These are phyloP conservation scores for Rhagonycha lutea DNA, from an alignment of 2,888 invertebrate genomes.

Conservation along the genomic window DNA sequence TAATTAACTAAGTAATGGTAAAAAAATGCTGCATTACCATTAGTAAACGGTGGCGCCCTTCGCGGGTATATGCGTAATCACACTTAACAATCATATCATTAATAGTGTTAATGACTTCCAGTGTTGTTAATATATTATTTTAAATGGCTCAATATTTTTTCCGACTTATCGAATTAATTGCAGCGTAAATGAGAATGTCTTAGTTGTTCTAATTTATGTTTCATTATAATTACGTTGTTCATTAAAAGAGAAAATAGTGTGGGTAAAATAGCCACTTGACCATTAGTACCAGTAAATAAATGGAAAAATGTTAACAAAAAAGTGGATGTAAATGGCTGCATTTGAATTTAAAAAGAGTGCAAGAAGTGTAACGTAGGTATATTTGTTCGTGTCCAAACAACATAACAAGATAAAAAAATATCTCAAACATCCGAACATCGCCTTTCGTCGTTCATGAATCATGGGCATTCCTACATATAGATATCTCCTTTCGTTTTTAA, in stretches of 20 bases:
- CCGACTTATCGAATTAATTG: background rate
- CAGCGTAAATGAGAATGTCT: background rate
- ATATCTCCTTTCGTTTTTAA: constrained; percentile 33
- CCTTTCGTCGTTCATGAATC: constrained; percentile 56
- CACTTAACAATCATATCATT: background rate
- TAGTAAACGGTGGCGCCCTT: background rate
- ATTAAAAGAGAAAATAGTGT: background rate
- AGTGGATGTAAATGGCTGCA: background rate
- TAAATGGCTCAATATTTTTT: background rate
- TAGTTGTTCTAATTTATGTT: background rate
- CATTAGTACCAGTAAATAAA: background rate
- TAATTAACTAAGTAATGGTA: background rate
- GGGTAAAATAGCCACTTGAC: background rate
- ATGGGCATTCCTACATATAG: constrained; percentile 49
- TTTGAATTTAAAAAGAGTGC: constrained; percentile 37
- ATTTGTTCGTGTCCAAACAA: constrained; percentile 55
- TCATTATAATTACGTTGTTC: background rate
- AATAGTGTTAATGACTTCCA: background rate
- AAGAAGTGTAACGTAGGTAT: constrained; percentile 52
- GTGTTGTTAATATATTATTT: background rate
- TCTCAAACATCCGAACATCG: constrained; percentile 54
- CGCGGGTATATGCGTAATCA: background rate
- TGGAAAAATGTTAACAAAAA: background rate
- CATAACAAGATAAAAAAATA: constrained; percentile 50
- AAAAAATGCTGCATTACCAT: background rate